These are phyloP conservation scores for Phataginus tetradactyla DNA, from an alignment of 2,797 vertebrate genomes.

Conservation along the genomic window DNA sequence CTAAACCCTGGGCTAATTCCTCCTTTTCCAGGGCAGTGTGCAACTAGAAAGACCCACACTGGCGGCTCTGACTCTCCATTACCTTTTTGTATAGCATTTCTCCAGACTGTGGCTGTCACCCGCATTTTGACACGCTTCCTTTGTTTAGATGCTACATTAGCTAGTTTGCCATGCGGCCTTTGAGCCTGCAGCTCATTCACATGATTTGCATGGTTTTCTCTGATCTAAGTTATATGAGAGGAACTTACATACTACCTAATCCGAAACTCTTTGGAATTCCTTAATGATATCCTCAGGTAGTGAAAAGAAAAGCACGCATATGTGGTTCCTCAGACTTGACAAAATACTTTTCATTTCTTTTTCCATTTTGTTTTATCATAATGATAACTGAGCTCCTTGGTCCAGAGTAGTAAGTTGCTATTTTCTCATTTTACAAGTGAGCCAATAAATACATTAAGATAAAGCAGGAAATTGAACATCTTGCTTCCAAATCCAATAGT, in stretches of 20 bases:
- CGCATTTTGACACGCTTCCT: background rate
- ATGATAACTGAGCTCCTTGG: background rate
- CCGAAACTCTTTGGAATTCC: background rate
- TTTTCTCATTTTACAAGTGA: background rate
- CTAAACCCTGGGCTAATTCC: background rate
- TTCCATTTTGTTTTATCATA: background rate
- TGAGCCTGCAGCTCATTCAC: background rate
- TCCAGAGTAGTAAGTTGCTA: background rate
- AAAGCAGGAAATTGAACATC: background rate
- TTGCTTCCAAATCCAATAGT: background rate
- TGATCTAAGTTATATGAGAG: background rate
- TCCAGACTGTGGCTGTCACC: background rate
- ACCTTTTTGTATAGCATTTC: background rate
- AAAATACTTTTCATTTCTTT: background rate
- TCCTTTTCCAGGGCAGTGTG: background rate
- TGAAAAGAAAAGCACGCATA: background rate
- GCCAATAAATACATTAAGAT: background rate
- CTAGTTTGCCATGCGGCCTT: background rate
- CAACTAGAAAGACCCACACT: background rate
- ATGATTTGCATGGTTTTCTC: background rate
- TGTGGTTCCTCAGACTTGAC: background rate
- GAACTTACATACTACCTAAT: background rate
- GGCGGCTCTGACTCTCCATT: background rate
- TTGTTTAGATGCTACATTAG: background rate
- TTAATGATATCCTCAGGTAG: background rate